phyloP scores from a whole-genome alignment of 2,888 invertebrate genomes.

The Empis stercorea region DNA sequence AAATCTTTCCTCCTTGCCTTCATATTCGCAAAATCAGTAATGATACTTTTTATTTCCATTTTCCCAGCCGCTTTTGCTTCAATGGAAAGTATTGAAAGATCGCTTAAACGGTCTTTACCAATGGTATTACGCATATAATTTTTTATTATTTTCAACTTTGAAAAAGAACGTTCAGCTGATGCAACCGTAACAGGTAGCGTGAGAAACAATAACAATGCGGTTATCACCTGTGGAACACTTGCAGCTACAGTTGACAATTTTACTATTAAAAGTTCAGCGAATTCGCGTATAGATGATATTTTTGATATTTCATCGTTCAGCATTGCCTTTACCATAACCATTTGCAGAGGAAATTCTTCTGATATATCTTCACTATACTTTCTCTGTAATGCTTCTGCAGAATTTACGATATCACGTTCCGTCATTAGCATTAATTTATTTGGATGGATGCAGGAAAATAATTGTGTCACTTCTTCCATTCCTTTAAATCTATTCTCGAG shows the following conservation, averaged over 20 bases:
- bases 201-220: conserved; percentile 4
- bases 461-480: neutral
- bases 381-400: conserved; percentile 1
- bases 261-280: conserved; percentile 2
- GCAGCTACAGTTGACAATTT: neutral
- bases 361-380: conserved; percentile 1
- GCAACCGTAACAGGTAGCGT: conserved; percentile 6
- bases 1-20: neutral
- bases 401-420: neutral
- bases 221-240: conserved; percentile 5
- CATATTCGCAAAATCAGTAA: conserved; percentile 1
- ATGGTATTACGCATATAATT: neutral
- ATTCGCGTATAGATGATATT: conserved; percentile 3
- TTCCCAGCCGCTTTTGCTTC: neutral
- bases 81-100: neutral
- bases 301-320: neutral
- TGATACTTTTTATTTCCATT: neutral
- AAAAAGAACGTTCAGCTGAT: neutral
- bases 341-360: conserved; percentile 1
- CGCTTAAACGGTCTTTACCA: neutral
- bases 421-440: conserved; percentile 1
- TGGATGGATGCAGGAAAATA: neutral
- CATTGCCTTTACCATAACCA: too few species aligned
- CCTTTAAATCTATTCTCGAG: conserved; percentile 2
- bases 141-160: neutral